A percentile compares a stretch with the other conserved stretches of the same genome.
Conservation (phyloP, 2,113 vertebrate genomes). For the Murina feae region DNA sequence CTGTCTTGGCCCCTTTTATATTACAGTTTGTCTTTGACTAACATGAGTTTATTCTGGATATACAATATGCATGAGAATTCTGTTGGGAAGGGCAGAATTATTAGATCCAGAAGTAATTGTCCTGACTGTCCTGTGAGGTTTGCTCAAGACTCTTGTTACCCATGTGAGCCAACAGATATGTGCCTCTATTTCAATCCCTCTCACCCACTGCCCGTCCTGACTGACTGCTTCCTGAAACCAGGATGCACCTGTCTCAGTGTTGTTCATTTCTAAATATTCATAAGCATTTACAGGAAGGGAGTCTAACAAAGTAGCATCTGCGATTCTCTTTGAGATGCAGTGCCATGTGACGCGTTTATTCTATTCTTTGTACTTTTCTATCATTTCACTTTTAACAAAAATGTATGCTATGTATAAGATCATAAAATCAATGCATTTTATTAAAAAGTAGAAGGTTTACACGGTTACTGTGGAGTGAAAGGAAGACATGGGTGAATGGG, state of each 20-base stretch:
- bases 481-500: background rate
- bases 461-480: background rate
- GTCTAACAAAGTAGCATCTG: background rate
- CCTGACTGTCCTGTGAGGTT: too few relatives aligned
- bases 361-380: background rate
- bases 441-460: background rate
- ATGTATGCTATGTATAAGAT: background rate
- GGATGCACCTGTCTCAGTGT: background rate
- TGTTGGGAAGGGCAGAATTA: background rate
- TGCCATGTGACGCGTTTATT: background rate
- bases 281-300: background rate
- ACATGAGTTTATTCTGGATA: background rate
- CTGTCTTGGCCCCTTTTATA: background rate
- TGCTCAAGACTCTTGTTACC: background rate
- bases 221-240: background rate
- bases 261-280: background rate
- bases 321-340: background rate
- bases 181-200: rapidly evolving
- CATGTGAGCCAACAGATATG: rapidly evolving
- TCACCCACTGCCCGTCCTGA: too few relatives aligned
- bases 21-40: background rate
- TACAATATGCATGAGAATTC: background rate
- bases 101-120: background rate
- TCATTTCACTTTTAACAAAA: background rate
- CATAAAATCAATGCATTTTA: background rate